Evolutionary conservation across 2,888 invertebrate genomes (phyloP), one percentile per base, ranked within the genome.

Genomic region (Orthosia incerta): DNA sequence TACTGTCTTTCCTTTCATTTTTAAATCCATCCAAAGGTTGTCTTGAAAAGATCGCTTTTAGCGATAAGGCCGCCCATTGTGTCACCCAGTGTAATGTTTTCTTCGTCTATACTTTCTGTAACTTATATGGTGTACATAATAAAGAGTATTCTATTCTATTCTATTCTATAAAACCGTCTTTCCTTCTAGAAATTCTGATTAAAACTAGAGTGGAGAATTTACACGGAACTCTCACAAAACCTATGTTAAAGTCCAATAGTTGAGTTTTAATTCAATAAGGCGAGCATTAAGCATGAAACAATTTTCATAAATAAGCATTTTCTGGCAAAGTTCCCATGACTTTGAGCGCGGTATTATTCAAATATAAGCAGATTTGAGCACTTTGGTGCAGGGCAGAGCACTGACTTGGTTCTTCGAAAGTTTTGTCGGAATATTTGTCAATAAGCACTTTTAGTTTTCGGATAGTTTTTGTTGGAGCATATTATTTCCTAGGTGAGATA

Each of bases 221-320:
- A 60, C 55, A 15, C 15, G 0, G 12, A 72, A 76, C 20, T 65
- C 55, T 23, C 16, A 61, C 53, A 67, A 75, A 75, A 76, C 75
- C 61, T 74, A 45, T 70, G 69, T 66, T 39, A 13, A 57, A 69
- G 50, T 76, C 39, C 64, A 77, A 82, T 71, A 80, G 78, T 79
- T 71, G 31, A 68, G 59, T 11, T 85, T 82, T 76, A 85, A 80
- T 85, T 85, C 80, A 85, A 85, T 85, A 80, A 67, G 73, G 57
- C 64, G 64, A 65, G 66, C 70, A 82, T 79, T 82, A 86, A 80
- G 70, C 71, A 69, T 80, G 76, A 80, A 79, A 82, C 84, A 84
- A 86, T 87, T 88, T 85, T 80, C 86, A 87, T 86, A 86, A 86
- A 87, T 84, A 87, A 87, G 79, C 87, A 83, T 87, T 84, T 80